These are phyloP conservation scores for Pelmatolapia mariae DNA, from an alignment of 2,113 vertebrate species.

Conservation along the genomic window DNA sequence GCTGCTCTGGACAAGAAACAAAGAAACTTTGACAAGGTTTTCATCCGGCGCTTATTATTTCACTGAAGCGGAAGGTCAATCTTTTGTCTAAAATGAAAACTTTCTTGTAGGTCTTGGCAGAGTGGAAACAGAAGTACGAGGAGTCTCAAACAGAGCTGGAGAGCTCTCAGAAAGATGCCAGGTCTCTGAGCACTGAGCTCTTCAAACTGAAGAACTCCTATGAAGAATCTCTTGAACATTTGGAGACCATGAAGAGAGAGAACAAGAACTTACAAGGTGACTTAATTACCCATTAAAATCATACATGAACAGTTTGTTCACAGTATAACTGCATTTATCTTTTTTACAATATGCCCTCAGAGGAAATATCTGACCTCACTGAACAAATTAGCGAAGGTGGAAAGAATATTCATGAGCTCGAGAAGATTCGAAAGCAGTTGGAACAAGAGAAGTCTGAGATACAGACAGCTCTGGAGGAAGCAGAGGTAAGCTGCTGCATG, in stretches of 20 bases:
- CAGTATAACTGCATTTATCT: neutral
- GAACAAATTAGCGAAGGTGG: constrained; percentile 81
- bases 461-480: constrained; percentile 85
- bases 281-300: no score
- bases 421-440: constrained; percentile 83
- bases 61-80: no score
- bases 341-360: constrained; percentile 43
- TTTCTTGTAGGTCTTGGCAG: no score
- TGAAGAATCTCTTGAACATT: constrained; percentile 70
- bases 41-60: no score
- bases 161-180: no score
- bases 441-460: constrained; percentile 85
- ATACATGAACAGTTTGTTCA: neutral
- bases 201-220: constrained; percentile 92
- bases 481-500: constrained; percentile 69
- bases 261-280: constrained; percentile 77
- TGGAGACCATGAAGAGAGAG: constrained; percentile 70
- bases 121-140: no score
- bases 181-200: constrained; percentile 63
- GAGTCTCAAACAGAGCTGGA: no score
- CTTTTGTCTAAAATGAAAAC: no score
- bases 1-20: no score
- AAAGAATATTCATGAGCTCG: constrained; percentile 83
- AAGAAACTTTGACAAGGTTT: no score
- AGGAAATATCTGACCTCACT: constrained; percentile 87